phyloP scores from a whole-genome alignment of 2,888 invertebrate genomes.

The Brenthis hecate region DNA sequence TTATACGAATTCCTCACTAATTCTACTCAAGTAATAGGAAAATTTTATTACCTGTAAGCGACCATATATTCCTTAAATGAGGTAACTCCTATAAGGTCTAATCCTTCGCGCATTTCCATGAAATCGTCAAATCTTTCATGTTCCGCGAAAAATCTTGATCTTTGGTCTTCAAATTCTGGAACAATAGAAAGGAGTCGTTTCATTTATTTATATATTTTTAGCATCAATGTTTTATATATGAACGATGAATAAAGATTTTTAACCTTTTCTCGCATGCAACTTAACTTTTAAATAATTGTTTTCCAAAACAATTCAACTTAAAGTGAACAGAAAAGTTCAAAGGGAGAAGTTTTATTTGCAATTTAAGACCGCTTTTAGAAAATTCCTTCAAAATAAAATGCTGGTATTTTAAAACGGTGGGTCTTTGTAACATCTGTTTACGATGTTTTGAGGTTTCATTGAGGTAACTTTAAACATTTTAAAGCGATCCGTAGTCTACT shows the following conservation, averaged over 20 bases:
- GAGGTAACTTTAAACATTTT: conserved; percentile 1
- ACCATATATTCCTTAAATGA: conserved; percentile 82
- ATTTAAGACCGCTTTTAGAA: conserved; percentile 5
- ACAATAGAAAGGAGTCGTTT: conserved; percentile 34
- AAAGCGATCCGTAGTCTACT: conserved; percentile 1
- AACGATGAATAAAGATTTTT: too few relatives aligned
- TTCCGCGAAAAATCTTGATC: conserved; percentile 89
- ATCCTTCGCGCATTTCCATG: conserved; percentile 92
- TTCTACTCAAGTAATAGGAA: neutral
- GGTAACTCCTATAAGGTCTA: conserved; percentile 86
- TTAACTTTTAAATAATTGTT: too few relatives aligned
- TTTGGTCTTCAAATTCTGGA: conserved; percentile 90
- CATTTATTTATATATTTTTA: too few relatives aligned
- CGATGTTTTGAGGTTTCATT: conserved; percentile 15
- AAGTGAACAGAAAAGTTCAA: conserved; percentile 2
- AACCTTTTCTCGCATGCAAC: too few relatives aligned
- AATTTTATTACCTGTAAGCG: conserved; percentile 68
- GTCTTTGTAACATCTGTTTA: conserved; percentile 11
- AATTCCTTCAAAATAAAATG: conserved; percentile 5
- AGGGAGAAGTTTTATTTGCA: conserved; percentile 11
- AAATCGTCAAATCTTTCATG: conserved; percentile 92
- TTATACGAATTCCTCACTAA: neutral
- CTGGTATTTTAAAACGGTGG: conserved; percentile 10
- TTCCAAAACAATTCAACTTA: neutral
- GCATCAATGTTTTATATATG: neutral